These are phyloP conservation scores for Kuschelorhynchus macadamiae DNA, from an alignment of 2,888 invertebrate species.

Conservation along the genomic window DNA sequence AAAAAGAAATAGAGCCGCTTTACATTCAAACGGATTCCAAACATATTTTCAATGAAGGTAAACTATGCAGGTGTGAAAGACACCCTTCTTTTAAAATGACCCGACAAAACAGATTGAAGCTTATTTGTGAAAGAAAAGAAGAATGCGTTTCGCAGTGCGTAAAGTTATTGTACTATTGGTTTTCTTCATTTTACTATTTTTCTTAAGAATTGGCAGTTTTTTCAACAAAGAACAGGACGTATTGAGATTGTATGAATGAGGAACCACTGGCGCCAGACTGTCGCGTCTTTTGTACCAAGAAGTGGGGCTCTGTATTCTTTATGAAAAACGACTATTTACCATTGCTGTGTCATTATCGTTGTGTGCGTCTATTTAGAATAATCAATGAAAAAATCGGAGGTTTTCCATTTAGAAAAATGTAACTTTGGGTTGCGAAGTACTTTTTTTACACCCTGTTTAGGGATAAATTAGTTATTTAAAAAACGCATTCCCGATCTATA, in stretches of 20 bases:
- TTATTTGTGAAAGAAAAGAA: slow-evolving; percentile 3
- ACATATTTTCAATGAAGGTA: slow-evolving; percentile 26
- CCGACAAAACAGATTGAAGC: slow-evolving; percentile 20
- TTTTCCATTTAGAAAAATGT: no score
- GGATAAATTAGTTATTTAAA: no score
- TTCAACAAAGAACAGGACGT: slow-evolving; percentile 37
- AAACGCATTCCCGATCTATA: no score
- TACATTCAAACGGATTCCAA: slow-evolving; percentile 21
- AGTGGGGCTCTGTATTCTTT: no score
- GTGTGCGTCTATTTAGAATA: no score
- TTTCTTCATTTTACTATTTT: slow-evolving; percentile 39
- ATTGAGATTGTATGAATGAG: slow-evolving; percentile 29
- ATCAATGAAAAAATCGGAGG: no score
- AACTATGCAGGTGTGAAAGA: slow-evolving; percentile 30
- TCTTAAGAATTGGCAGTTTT: slow-evolving; percentile 35
- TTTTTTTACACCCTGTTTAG: no score
- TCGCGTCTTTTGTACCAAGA: slow-evolving; percentile 29
- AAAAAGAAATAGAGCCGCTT: slow-evolving; percentile 3
- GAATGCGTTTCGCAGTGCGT: slow-evolving; percentile 28
- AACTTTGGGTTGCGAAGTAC: no score
- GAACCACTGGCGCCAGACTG: slow-evolving; percentile 38
- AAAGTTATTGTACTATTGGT: slow-evolving; percentile 30
- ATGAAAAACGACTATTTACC: no score
- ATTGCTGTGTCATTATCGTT: no score
- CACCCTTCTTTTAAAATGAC: slow-evolving; percentile 10